These are phyloP conservation scores for Atta cephalotes DNA, from an alignment of 1,140 invertebrate species.

Conservation along the genomic window DNA sequence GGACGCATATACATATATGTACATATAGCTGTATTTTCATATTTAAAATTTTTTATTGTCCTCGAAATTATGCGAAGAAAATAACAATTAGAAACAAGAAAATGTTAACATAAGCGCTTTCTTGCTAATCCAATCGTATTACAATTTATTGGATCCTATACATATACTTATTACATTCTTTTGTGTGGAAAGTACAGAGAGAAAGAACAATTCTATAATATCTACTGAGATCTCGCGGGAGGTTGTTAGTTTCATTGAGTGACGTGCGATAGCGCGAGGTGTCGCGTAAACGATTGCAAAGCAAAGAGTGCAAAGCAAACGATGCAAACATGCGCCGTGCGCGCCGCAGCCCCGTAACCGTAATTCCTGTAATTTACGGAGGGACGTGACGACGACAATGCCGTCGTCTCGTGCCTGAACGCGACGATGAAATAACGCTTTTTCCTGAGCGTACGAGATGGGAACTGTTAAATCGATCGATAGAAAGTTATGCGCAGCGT, in stretches of 20 bases:
- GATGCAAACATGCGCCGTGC: neutral
- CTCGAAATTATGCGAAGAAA: neutral
- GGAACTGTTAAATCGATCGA: neutral
- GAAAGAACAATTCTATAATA: no score
- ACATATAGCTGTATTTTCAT: neutral
- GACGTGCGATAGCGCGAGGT: neutral
- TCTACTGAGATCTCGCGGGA: no score
- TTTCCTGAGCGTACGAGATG: neutral
- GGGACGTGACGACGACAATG: constrained; percentile 47
- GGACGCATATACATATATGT: no score
- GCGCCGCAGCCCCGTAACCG: neutral
- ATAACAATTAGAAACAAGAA: neutral
- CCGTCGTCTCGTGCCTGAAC: neutral
- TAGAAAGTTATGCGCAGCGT: constrained; percentile 65
- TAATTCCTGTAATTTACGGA: constrained; percentile 61
- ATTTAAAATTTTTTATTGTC: neutral
- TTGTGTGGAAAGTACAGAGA: no score
- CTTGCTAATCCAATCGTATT: no score
- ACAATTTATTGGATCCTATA: no score
- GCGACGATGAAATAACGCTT: constrained; percentile 24
- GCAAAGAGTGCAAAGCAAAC: no score
- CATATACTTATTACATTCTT: no score
- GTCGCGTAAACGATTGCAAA: no score
- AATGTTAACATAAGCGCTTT: neutral
- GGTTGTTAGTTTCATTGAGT: no score